Percentiles rank a stretch among this genome's conserved stretches.
phyloP scores from a whole-genome alignment of 2,797 vertebrate genomes.

The Varecia variegata region DNA sequence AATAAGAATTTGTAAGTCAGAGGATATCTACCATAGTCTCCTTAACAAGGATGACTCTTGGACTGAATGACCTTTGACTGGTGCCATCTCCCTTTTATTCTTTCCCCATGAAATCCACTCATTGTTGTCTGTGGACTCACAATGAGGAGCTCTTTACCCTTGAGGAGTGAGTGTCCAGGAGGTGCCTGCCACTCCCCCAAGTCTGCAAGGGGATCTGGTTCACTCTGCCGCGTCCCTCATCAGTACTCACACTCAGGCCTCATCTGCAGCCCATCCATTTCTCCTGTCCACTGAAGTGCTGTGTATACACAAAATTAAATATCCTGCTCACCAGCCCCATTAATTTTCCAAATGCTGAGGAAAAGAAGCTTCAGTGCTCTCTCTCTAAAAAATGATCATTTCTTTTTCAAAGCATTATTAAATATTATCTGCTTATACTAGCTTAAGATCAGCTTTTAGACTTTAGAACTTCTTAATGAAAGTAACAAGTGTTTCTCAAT shows the following conservation, averaged over 20 bases:
- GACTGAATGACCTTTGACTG: neutral
- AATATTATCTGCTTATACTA: neutral
- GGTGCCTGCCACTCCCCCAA: fast-evolving
- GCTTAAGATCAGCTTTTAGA: neutral
- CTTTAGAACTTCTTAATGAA: neutral
- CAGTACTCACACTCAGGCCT: neutral
- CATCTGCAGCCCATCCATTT: neutral
- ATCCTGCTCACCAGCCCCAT: neutral
- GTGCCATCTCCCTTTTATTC: neutral
- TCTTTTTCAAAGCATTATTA: neutral
- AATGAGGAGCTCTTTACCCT: neutral
- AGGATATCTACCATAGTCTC: no score
- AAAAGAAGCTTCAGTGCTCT: neutral
- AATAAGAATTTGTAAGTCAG: neutral
- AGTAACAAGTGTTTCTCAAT: neutral
- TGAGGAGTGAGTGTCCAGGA: neutral
- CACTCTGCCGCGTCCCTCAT: fast-evolving
- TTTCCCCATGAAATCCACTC: neutral
- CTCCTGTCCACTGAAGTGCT: neutral
- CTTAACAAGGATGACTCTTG: neutral
- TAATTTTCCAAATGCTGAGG: neutral
- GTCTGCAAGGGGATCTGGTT: neutral
- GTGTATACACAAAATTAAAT: neutral
- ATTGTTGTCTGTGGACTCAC: neutral
- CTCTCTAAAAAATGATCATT: neutral